These are phyloP conservation scores for Allygus modestus DNA, from an alignment of 2,888 invertebrate species.

Conservation along the genomic window DNA sequence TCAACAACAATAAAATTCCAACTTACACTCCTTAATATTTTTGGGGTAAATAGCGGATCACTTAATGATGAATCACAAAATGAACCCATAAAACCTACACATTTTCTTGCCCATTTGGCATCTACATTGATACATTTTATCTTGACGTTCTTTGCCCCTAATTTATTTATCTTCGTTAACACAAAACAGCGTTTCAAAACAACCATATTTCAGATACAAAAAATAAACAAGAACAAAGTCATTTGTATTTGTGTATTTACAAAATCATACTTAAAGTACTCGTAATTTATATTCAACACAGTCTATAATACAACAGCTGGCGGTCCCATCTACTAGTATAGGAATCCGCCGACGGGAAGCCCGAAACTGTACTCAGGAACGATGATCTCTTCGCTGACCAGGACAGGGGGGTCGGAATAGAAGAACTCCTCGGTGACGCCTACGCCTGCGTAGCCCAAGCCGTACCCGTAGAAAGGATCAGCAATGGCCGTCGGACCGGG, in stretches of 20 bases:
- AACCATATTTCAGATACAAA: too few relatives aligned
- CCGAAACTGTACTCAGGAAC: slow-evolving; percentile 17
- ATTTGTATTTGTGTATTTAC: slow-evolving; percentile 19
- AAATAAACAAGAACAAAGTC: neutral
- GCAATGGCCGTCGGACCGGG: neutral
- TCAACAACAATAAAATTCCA: too few relatives aligned
- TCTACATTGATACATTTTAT: too few relatives aligned
- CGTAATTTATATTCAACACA: neutral
- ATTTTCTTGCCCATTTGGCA: too few relatives aligned
- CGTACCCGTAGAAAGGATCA: neutral
- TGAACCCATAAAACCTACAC: too few relatives aligned
- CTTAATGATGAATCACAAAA: too few relatives aligned
- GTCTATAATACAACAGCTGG: neutral
- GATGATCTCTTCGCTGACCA: slow-evolving; percentile 10
- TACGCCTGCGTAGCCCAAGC: neutral
- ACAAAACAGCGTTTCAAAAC: too few relatives aligned
- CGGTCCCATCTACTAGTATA: slow-evolving; percentile 10
- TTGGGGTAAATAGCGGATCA: too few relatives aligned
- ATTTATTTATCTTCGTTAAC: too few relatives aligned
- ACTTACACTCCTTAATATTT: too few relatives aligned
- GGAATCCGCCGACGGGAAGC: slow-evolving; percentile 4
- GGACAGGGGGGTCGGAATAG: slow-evolving; percentile 28
- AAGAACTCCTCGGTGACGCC: slow-evolving; percentile 13
- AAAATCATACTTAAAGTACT: neutral
- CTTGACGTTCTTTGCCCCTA: too few relatives aligned